Conservation (phyloP, 2,797 vertebrate genomes). For the Podarcis lilfordi region DNA sequence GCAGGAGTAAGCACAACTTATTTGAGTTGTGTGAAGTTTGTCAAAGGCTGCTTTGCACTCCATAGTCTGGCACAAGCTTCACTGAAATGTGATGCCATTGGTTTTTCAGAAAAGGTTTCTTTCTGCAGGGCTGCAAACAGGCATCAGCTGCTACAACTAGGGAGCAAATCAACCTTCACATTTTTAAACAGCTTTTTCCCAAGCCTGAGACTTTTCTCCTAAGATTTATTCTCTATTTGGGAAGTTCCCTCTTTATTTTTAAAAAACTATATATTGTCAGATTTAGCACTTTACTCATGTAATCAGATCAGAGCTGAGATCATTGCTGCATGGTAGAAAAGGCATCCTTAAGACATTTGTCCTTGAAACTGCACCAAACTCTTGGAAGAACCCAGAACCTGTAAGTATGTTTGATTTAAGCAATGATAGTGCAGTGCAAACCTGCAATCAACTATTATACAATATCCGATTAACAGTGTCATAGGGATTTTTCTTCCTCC, state of each 20-base stretch:
- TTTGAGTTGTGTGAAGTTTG: slow-evolving; percentile 75
- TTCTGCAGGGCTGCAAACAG: slow-evolving; percentile 88
- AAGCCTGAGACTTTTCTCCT: slow-evolving; percentile 80
- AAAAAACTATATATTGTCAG: slow-evolving; percentile 74
- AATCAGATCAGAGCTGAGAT: slow-evolving; percentile 81
- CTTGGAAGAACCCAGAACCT: slow-evolving; percentile 94
- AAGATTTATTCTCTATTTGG: slow-evolving; percentile 85
- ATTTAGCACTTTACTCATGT: slow-evolving; percentile 77
- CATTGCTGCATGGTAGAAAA: slow-evolving; percentile 83
- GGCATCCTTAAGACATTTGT: slow-evolving; percentile 91
- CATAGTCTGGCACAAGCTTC: slow-evolving; percentile 80
- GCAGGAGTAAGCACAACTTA: slow-evolving; percentile 51
- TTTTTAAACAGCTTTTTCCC: slow-evolving; percentile 80
- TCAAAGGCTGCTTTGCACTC: slow-evolving; percentile 81
- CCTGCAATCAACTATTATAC: slow-evolving; percentile 77
- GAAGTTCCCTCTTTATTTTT: slow-evolving; percentile 78
- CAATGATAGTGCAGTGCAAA: slow-evolving; percentile 75
- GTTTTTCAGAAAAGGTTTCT: slow-evolving; percentile 86
- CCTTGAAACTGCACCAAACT: slow-evolving; percentile 99
- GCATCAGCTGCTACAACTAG: slow-evolving; percentile 84
- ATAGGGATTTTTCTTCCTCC: slow-evolving; percentile 61
- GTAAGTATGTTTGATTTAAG: slow-evolving; percentile 93
- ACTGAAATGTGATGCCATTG: slow-evolving; percentile 90
- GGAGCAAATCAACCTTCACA: slow-evolving; percentile 85
- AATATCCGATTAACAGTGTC: slow-evolving; percentile 74